Percentiles rank a stretch among this genome's conserved stretches.
Conservation (phyloP, 2,888 invertebrate species). For the Himalopsyche anomala region DNA sequence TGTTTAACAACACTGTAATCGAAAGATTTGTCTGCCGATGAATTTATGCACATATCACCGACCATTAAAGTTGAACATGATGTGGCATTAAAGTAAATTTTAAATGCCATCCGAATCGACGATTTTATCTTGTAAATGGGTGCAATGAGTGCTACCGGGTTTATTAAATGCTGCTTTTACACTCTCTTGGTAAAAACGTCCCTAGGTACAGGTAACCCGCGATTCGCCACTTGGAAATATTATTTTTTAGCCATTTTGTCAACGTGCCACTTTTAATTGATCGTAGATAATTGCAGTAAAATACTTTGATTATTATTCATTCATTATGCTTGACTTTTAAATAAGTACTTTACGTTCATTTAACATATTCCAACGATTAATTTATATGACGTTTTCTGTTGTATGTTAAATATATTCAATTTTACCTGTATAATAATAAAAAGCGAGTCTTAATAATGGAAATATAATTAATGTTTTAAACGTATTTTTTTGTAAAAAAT, state of each 20-base stretch:
- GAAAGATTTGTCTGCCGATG: not conserved
- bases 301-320: no score
- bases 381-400: no score
- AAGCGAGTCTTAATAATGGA: no score
- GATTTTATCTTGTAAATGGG: slow-evolving; percentile 13
- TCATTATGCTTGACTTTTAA: no score
- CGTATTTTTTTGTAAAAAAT: no score
- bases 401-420: no score
- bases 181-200: not conserved
- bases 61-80: slow-evolving; percentile 29
- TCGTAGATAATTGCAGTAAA: no score
- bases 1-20: no score
- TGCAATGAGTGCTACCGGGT: slow-evolving; percentile 14
- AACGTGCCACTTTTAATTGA: not conserved
- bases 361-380: no score
- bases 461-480: no score
- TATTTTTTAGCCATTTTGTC: not conserved
- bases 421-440: no score
- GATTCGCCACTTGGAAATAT: not conserved
- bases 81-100: slow-evolving; percentile 37
- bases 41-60: not conserved
- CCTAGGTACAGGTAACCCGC: not conserved
- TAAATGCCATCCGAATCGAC: slow-evolving; percentile 31
- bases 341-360: no score
- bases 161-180: not conserved